Evolutionary conservation across 1,140 invertebrate species (phyloP).

Genomic region (Drosophila insularis): DNA sequence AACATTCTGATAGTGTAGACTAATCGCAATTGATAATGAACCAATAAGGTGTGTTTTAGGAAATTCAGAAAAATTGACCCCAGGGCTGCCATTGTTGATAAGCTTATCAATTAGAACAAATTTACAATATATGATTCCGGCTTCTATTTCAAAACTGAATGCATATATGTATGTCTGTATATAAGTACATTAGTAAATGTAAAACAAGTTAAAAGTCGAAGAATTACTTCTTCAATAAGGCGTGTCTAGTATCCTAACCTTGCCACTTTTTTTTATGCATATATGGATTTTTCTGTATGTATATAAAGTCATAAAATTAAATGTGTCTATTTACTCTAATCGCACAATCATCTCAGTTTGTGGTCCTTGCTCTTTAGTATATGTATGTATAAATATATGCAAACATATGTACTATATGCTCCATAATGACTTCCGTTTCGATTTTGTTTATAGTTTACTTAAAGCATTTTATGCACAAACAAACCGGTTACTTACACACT

Average conservation of each 20-base stretch:
- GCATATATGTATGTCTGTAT: background rate
- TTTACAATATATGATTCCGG: background rate
- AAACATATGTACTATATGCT: constrained; percentile 8
- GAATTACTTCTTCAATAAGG: background rate
- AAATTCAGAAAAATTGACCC: constrained; percentile 5
- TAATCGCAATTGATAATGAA: background rate
- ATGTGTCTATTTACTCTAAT: constrained; percentile 4
- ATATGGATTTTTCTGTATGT: background rate
- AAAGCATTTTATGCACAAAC: constrained; percentile 4
- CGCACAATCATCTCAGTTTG: background rate
- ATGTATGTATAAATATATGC: constrained; percentile 13
- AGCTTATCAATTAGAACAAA: constrained; percentile 1
- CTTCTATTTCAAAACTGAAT: background rate
- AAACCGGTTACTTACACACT: constrained; percentile 43
- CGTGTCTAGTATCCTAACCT: no score
- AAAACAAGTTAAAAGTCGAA: background rate
- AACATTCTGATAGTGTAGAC: constrained; percentile 4
- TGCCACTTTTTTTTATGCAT: no score
- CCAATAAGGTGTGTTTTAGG: constrained; percentile 1
- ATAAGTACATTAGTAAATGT: background rate
- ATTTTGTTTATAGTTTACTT: background rate
- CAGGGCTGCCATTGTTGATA: background rate
- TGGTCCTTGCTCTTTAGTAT: constrained; percentile 3
- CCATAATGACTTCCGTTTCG: constrained; percentile 38
- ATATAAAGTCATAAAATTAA: background rate